These are phyloP conservation scores for Aphidius colemani DNA, from an alignment of 2,888 invertebrate species.

Conservation along the genomic window DNA sequence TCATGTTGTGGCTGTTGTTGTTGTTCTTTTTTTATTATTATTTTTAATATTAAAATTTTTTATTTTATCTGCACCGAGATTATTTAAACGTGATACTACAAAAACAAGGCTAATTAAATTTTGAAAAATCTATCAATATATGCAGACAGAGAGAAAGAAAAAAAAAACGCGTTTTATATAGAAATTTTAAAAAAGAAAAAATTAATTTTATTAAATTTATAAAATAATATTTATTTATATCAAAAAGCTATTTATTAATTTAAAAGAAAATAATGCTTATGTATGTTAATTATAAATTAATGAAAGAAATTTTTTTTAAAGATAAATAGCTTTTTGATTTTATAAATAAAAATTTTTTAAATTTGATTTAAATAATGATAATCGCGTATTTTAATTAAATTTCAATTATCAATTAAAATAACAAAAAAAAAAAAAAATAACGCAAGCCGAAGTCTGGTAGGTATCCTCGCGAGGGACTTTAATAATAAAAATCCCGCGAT, in stretches of 20 bases:
- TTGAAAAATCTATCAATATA: constrained; percentile 3
- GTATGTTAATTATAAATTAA: no score
- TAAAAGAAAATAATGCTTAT: background rate
- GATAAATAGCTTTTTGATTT: constrained; percentile 21
- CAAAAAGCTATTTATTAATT: background rate
- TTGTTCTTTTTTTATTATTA: constrained; percentile 35
- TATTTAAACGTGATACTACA: no score
- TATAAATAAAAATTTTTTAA: constrained; percentile 26
- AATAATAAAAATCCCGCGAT: constrained; percentile 31
- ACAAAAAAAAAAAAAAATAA: background rate
- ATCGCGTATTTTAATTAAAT: background rate
- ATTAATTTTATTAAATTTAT: no score
- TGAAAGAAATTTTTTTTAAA: no score
- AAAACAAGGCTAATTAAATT: background rate
- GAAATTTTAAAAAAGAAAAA: background rate
- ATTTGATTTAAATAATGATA: constrained; percentile 8
- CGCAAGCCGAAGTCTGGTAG: constrained; percentile 44
- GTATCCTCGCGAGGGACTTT: constrained; percentile 41
- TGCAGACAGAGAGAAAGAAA: constrained; percentile 11
- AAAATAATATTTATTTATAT: no score
- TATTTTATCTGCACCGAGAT: background rate
- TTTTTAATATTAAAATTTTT: constrained; percentile 24
- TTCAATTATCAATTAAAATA: constrained; percentile 1
- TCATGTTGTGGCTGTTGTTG: constrained; percentile 39
- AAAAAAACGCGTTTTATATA: constrained; percentile 12